Evolutionary conservation across 2,797 vertebrate species (phyloP).

Genomic region (Tamandua tetradactyla): DNA sequence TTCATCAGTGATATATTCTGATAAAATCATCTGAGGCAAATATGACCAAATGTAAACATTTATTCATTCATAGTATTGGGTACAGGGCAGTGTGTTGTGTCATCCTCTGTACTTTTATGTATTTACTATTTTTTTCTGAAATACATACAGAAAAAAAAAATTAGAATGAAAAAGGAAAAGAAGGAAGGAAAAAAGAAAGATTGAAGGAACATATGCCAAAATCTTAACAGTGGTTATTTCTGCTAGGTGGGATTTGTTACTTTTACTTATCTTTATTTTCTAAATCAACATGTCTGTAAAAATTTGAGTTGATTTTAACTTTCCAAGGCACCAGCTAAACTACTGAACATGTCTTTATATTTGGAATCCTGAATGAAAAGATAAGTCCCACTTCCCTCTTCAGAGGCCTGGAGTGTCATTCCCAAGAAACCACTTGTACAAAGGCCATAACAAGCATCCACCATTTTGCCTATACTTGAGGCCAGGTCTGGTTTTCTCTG

Average conservation of each 20-base stretch:
- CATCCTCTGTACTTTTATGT: not conserved
- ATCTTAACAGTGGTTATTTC: not conserved
- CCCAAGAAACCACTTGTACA: not conserved
- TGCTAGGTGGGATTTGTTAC: not conserved
- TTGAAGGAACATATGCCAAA: not conserved
- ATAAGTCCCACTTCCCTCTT: not conserved
- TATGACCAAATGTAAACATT: not conserved
- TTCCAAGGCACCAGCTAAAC: not conserved
- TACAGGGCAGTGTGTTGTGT: not conserved
- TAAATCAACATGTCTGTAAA: conserved; percentile 39
- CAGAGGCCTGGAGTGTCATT: not conserved
- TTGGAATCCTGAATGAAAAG: not conserved
- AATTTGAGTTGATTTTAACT: not conserved
- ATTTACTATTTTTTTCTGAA: not conserved
- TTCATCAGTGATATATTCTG: conserved; percentile 40
- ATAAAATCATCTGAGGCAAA: conserved; percentile 24
- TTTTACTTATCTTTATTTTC: conserved; percentile 5
- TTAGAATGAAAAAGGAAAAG: not conserved
- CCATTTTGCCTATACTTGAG: not conserved
- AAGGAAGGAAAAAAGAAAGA: not conserved
- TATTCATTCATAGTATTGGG: not conserved
- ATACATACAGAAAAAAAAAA: conserved; percentile 35
- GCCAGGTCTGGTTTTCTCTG: not conserved
- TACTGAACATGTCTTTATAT: not conserved
- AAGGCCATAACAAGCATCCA: not conserved